Conservation (phyloP, 1,140 invertebrate genomes). For the Diprion similis region DNA sequence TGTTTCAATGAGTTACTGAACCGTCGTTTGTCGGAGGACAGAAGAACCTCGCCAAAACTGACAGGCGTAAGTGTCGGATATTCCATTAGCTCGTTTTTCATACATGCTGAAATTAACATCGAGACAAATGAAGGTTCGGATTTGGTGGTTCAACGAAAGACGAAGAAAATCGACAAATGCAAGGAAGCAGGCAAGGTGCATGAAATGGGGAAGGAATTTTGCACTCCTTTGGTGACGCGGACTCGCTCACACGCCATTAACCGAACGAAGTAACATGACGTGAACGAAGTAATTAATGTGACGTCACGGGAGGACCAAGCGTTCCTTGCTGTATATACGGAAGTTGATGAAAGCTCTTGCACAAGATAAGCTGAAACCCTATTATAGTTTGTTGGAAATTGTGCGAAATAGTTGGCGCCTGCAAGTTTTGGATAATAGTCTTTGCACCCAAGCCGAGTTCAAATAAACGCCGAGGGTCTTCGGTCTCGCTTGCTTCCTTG, state of each 20-base stretch:
- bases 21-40: too few species aligned
- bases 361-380: slow-evolving; percentile 5
- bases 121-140: neutral
- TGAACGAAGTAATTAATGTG: slow-evolving; percentile 4
- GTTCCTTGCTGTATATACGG: neutral
- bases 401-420: neutral
- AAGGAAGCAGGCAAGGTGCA: neutral
- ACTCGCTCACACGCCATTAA: neutral
- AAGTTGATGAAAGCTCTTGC: slow-evolving; percentile 2
- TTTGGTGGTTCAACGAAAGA: neutral
- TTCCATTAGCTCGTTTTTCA: too few species aligned
- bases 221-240: neutral
- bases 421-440: slow-evolving; percentile 2
- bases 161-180: too few species aligned
- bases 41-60: too few species aligned
- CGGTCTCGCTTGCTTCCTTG: too few species aligned
- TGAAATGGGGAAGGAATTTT: neutral
- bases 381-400: slow-evolving; percentile 6
- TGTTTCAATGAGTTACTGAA: too few species aligned
- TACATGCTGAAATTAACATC: too few species aligned
- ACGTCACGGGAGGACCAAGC: neutral
- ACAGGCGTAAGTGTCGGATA: too few species aligned
- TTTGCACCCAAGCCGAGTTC: neutral
- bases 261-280: neutral
- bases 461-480: neutral